Conservation (phyloP, 64 coral and sea anemone genomes). For the Astreopora myriophthalma region DNA sequence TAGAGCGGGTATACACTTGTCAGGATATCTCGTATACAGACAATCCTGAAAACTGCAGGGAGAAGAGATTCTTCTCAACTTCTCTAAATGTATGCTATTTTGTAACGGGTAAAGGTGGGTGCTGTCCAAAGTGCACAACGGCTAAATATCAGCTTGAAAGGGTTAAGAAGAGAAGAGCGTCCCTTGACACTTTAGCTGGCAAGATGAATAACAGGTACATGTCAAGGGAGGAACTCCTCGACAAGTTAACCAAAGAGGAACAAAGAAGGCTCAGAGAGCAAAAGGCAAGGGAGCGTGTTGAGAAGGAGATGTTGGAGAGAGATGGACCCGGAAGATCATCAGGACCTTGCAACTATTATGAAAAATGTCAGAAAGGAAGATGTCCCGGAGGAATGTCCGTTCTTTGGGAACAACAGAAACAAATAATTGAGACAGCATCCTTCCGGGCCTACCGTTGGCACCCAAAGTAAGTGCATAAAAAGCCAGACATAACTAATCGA, state of each 20-base stretch:
- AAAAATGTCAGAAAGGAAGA: constrained; percentile 1
- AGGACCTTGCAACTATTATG: background rate
- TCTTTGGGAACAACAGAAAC: constrained; percentile 27
- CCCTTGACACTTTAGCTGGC: background rate
- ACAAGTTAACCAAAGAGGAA: constrained; percentile 12
- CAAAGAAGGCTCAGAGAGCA: background rate
- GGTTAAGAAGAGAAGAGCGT: background rate
- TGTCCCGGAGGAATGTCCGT: constrained; percentile 42
- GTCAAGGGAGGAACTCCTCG: constrained; percentile 7
- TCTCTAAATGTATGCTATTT: background rate
- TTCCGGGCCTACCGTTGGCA: constrained; percentile 44
- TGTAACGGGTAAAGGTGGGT: background rate
- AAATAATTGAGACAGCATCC: constrained; percentile 11
- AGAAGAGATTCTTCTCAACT: too few relatives aligned
- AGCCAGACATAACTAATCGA: too few relatives aligned
- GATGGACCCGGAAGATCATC: constrained; percentile 30
- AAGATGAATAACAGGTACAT: constrained; percentile 42
- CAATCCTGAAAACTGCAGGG: too few relatives aligned
- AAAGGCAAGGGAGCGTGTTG: constrained; percentile 3
- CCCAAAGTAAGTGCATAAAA: constrained; percentile 28
- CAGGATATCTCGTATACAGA: too few relatives aligned
- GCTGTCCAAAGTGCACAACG: background rate
- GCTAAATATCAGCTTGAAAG: background rate
- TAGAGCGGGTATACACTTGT: too few relatives aligned
- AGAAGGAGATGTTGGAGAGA: constrained; percentile 41